Conservation (phyloP, 2,888 invertebrate genomes). For the Ectropis crepuscularia region DNA sequence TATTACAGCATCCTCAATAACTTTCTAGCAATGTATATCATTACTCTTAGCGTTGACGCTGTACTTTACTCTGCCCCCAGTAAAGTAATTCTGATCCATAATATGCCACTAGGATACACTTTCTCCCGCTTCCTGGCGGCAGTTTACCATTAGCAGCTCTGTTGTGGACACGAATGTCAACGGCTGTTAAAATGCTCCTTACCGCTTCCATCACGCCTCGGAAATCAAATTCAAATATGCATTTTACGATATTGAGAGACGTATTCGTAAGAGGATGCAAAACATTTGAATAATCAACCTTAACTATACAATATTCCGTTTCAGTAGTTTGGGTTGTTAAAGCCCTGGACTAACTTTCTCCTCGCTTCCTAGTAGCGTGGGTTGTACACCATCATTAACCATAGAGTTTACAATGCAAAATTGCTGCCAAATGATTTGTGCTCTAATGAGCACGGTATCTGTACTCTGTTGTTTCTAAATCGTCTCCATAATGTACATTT, state of each 20-base stretch:
- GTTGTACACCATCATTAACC: slow-evolving; percentile 23
- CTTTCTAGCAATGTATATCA: slow-evolving; percentile 67
- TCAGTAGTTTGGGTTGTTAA: slow-evolving; percentile 1
- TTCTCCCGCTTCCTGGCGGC: slow-evolving; percentile 39
- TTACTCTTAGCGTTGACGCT: slow-evolving; percentile 53
- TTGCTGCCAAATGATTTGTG: slow-evolving; percentile 14
- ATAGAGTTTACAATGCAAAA: slow-evolving; percentile 18
- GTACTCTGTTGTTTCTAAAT: slow-evolving; percentile 15
- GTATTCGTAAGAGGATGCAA: too few relatives aligned
- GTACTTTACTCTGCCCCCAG: slow-evolving; percentile 7
- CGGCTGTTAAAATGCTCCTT: slow-evolving; percentile 14
- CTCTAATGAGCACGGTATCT: slow-evolving; percentile 14
- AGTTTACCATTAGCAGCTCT: slow-evolving; percentile 22
- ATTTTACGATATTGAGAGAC: not conserved
- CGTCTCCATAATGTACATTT: not conserved
- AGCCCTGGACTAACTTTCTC: slow-evolving; percentile 22
- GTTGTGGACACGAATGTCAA: slow-evolving; percentile 26
- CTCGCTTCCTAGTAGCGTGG: slow-evolving; percentile 24
- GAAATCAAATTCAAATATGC: not conserved
- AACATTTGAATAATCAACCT: not conserved
- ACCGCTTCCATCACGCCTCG: slow-evolving; percentile 1
- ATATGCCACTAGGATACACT: slow-evolving; percentile 49
- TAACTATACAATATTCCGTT: slow-evolving; percentile 3
- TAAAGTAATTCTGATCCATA: slow-evolving; percentile 57
- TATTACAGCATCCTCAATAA: slow-evolving; percentile 40